Base-by-base conservation (phyloP, 1,140 invertebrate genomes). In the Lordiphosa clarofinis region DNA sequence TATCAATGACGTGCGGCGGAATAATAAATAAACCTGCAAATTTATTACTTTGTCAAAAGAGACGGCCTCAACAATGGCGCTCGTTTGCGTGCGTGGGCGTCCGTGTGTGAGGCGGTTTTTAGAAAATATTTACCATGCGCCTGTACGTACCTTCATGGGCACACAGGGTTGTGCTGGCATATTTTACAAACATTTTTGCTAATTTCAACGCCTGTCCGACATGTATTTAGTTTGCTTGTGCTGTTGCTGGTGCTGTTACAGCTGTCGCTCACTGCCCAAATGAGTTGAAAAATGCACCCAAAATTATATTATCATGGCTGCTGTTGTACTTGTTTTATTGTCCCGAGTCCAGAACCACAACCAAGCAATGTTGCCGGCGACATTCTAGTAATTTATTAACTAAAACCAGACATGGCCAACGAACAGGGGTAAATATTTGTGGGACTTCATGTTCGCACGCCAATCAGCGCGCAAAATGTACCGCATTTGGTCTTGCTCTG, bases 361-460 rank as follows among this genome's bases (percentile, higher is more conserved):
- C 4, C 21, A 24, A 24, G 21, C 21, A 24, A 6, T 24, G 21
- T 24, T 24, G 21, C 21, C 21, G 5, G 35, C 19, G 54, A 82
- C 53, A 84, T 82, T 84, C 76, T 78, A 69, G 72, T 82, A 82
- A 82, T 82, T 82, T 84, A 82, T 84, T 84, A 82, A 82, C 76
- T 76, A 62, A 62, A 56, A 43, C 63, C 36, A 48, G 40, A 42
- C 63, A 49, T 61, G 46, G 35, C 52, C 28, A 31, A 46, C 35
- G 36, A 9, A 55, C 55, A 43, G 44, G 58, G 58, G 28, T 59
- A 76, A 82, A 84, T 73, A 73, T 84, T 76, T 82, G 68, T 46
- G 39, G 57, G 42, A 36, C 38, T 46, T 38, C 38, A 61, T 53
- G 24, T 33, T 38, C 15, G 28, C 15, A 5, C 28, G 28, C 28